Evolutionary conservation across 2,888 invertebrate species (phyloP).

Genomic region (Limnephilus lunatus): DNA sequence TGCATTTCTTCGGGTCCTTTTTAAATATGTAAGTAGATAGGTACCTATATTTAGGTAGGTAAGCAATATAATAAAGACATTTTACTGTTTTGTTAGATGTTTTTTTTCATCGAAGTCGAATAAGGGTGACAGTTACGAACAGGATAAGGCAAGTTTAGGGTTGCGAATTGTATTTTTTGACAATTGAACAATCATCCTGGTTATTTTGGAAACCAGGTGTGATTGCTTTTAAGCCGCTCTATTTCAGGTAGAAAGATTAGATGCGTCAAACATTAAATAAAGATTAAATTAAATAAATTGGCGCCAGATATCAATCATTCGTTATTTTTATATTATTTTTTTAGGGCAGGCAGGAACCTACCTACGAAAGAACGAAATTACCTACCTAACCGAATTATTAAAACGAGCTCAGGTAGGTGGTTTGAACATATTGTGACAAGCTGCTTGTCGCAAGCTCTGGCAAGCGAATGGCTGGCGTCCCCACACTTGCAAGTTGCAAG

Average conservation of each 20-base stretch:
- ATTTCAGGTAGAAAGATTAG: slow-evolving; percentile 2
- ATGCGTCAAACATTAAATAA: background rate
- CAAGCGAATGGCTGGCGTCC: too few relatives aligned
- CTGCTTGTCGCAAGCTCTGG: too few relatives aligned
- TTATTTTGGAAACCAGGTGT: slow-evolving; percentile 2
- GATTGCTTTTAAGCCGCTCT: background rate
- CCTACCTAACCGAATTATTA: too few relatives aligned
- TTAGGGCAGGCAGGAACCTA: background rate
- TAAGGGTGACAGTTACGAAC: background rate
- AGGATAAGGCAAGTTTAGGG: background rate
- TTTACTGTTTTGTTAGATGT: background rate
- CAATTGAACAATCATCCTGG: background rate
- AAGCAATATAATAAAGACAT: background rate
- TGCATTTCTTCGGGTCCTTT: background rate
- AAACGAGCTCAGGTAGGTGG: too few relatives aligned
- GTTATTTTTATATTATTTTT: background rate
- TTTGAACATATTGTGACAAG: too few relatives aligned
- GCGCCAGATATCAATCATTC: background rate
- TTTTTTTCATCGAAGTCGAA: background rate
- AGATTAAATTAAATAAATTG: background rate
- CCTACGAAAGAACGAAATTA: too few relatives aligned
- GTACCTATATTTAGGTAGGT: too few relatives aligned
- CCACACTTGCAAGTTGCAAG: too few relatives aligned
- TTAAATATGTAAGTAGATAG: background rate
- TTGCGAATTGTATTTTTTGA: background rate